Base-by-base conservation (phyloP, 2,888 invertebrate species). In the Polydesmus complanatus region DNA sequence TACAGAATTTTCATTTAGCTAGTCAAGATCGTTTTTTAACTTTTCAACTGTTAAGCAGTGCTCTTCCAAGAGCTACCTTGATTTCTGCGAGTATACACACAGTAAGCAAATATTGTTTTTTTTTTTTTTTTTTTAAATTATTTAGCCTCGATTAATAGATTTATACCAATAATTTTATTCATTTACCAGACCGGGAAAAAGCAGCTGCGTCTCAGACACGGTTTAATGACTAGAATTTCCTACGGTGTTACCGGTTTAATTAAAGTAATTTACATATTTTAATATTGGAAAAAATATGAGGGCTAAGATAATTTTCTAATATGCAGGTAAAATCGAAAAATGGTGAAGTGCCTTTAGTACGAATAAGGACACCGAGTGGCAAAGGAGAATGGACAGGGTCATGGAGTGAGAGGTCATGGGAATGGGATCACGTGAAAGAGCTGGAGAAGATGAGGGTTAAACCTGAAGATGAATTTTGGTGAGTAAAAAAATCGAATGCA, bases 201-300 rank as follows among this genome's bases (percentile, higher is more conserved):
- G 54, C 79, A 79, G 65, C 70, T 80, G 59, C 74, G 82, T 62
- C 73, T 81, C 63, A 74, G 82, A 61, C 79, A 80, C 70, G 84
- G 84, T 8, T 74, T 85, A 65, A 78, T 83, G 66, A 80, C 83
- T 8, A 81, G 81, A 65, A 83, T 82, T 69, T 81, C 85, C 1
- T 85, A 85, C 73, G 81, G 81, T 68, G 81, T 85, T 58, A 81
- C 84, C 3, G 85, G 83, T n/a, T 74, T 85, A 69, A 84, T 84
- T 57, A 76, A 83, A 64, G 85, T 83, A 56, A 8, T 54, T 5
- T 14, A 51, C n/a, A 11, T 5, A 51, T 55, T 55, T 26, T 27
- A 55, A 37, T n/a, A 14, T 26, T 47, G 48, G n/a, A 23, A 21
- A n/a, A 8, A 19, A 18, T 52, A 52, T 52, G 23, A 26, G 8